phyloP scores from a whole-genome alignment of 2,113 vertebrate genomes.

The Sitta europaea region DNA sequence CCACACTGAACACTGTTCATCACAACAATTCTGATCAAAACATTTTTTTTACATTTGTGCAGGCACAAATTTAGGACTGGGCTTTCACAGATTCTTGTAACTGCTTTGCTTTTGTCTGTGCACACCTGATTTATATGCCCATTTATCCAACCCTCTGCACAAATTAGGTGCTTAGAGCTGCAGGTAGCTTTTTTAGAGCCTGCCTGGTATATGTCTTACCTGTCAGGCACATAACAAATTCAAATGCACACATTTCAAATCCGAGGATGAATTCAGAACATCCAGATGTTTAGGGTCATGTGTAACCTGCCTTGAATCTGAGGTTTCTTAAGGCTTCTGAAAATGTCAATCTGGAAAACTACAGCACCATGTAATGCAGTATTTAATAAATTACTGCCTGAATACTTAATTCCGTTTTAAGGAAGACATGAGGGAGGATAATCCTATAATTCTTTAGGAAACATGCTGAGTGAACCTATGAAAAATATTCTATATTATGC shows the following conservation, averaged over 20 bases:
- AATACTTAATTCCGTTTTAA: slow-evolving; percentile 23
- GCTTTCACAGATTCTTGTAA: neutral
- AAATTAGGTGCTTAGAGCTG: neutral
- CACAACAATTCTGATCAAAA: neutral
- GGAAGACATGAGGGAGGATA: slow-evolving; percentile 32
- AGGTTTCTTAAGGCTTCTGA: neutral
- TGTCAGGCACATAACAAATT: neutral
- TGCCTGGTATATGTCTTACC: neutral
- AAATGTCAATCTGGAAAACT: slow-evolving; percentile 3
- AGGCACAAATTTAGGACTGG: neutral
- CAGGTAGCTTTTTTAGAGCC: neutral
- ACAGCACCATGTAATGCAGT: neutral
- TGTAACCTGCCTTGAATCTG: neutral
- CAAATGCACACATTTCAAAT: neutral
- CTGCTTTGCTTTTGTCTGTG: neutral
- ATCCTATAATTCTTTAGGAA: slow-evolving; percentile 38
- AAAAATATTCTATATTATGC: neutral
- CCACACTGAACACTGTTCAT: neutral
- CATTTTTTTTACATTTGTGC: neutral
- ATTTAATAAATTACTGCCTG: slow-evolving; percentile 32
- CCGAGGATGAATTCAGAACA: neutral
- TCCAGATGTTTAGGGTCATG: neutral
- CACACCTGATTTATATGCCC: neutral
- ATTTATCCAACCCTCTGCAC: neutral
- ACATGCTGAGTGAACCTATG: neutral